phyloP scores from a whole-genome alignment of 2,888 invertebrate genomes.

The Cryptophagus acutangulus region DNA sequence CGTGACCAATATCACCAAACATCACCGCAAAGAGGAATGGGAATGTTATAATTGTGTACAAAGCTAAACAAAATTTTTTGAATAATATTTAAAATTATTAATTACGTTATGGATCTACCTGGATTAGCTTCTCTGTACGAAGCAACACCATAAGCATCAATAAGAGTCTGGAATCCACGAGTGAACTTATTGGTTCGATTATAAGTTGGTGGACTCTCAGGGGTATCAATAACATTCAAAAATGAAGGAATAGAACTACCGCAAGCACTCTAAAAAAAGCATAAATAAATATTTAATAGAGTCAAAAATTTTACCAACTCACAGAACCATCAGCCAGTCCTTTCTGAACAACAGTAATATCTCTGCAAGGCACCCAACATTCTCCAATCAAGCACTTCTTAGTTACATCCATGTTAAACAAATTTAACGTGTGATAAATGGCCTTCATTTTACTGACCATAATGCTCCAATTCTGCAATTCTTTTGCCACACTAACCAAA shows the following conservation, averaged over 20 bases:
- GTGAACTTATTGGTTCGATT: slow-evolving; percentile 72
- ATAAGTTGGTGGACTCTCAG: slow-evolving; percentile 65
- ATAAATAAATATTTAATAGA: background rate
- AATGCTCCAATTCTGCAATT: slow-evolving; percentile 82
- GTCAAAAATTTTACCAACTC: slow-evolving; percentile 25
- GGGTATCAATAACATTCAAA: slow-evolving; percentile 62
- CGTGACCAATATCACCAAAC: slow-evolving; percentile 95
- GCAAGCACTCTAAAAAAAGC: slow-evolving; percentile 45
- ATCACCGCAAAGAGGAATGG: slow-evolving; percentile 94
- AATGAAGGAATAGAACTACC: slow-evolving; percentile 71
- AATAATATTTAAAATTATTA: background rate
- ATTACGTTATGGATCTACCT: slow-evolving; percentile 43
- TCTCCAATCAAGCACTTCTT: slow-evolving; percentile 68
- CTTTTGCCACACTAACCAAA: slow-evolving; percentile 77
- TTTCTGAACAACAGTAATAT: slow-evolving; percentile 67
- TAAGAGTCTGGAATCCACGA: slow-evolving; percentile 66
- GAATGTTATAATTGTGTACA: slow-evolving; percentile 72
- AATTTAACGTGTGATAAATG: slow-evolving; percentile 70
- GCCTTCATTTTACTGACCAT: slow-evolving; percentile 76
- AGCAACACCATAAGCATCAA: slow-evolving; percentile 74
- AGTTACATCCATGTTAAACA: slow-evolving; percentile 69
- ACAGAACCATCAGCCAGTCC: slow-evolving; percentile 79
- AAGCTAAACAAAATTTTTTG: slow-evolving; percentile 33
- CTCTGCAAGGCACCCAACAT: slow-evolving; percentile 69
- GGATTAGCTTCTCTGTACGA: slow-evolving; percentile 68